phyloP scores from a whole-genome alignment of 2,113 vertebrate species.

The Setophaga coronata region DNA sequence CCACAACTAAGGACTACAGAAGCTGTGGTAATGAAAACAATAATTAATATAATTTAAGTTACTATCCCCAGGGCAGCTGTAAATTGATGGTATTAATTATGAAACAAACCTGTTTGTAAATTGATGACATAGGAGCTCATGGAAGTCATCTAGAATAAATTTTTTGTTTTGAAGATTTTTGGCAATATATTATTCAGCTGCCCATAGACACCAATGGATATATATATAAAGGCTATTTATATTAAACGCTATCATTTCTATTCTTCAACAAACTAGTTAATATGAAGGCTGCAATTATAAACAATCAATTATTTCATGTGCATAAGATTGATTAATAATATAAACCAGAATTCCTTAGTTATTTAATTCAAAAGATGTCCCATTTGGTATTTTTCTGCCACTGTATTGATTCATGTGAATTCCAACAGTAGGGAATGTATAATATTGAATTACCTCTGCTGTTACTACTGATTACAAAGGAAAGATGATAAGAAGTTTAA shows the following conservation, averaged over 20 bases:
- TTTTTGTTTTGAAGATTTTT: not conserved
- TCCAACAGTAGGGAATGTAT: not conserved
- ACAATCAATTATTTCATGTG: not conserved
- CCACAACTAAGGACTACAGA: not conserved
- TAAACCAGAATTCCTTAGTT: not conserved
- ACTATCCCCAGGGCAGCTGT: not conserved
- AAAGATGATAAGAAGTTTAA: not conserved
- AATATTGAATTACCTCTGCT: not conserved
- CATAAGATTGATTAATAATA: not conserved
- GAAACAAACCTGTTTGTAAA: constrained; percentile 5
- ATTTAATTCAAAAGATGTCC: not conserved
- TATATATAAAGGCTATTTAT: not conserved
- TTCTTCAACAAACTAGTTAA: not conserved
- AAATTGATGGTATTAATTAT: constrained; percentile 32
- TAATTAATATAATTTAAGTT: constrained; percentile 37
- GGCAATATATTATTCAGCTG: not conserved
- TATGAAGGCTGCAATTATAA: not conserved
- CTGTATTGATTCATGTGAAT: not conserved
- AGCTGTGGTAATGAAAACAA: not conserved
- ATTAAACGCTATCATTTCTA: not conserved
- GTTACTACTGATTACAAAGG: not conserved
- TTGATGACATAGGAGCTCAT: not conserved
- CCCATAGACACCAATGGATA: not conserved
- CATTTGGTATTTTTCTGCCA: not conserved
- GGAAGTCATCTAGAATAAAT: not conserved